Evolutionary conservation across 1,140 invertebrate species (phyloP).

Genomic region (Ladona fulva): DNA sequence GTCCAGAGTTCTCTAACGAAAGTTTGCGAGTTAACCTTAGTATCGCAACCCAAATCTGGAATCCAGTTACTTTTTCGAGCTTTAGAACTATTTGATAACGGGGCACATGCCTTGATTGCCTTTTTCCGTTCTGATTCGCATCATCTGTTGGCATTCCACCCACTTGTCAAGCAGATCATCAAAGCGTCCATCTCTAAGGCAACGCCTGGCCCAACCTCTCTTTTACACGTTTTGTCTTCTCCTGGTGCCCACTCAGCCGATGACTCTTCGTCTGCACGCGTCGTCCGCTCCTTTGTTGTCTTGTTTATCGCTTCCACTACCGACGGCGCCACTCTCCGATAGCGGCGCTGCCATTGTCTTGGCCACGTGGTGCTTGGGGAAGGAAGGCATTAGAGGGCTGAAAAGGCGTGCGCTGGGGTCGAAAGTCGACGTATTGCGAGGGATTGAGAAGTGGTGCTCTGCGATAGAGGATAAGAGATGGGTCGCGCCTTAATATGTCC

Average conservation of each 20-base stretch:
- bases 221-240: slow-evolving; percentile 20
- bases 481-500: no score
- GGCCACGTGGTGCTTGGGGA: not conserved
- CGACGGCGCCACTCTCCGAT: not conserved
- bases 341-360: not conserved
- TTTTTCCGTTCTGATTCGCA: not conserved
- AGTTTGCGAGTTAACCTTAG: no score
- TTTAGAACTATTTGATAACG: no score
- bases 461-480: not conserved
- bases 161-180: slow-evolving; percentile 16
- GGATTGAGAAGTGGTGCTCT: not conserved
- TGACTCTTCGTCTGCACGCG: not conserved
- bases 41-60: no score
- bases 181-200: slow-evolving; percentile 7
- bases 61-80: no score
- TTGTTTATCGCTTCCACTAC: not conserved
- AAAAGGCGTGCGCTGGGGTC: no score
- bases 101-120: not conserved
- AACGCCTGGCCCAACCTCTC: not conserved
- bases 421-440: no score
- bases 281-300: not conserved
- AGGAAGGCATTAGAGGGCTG: no score
- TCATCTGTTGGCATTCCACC: slow-evolving; percentile 19
- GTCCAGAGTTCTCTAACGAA: no score
- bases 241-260: not conserved